A percentile compares a stretch with the other conserved stretches of the same genome.
Conservation (phyloP, 2,113 vertebrate species). For the Ranitomeya imitator region DNA sequence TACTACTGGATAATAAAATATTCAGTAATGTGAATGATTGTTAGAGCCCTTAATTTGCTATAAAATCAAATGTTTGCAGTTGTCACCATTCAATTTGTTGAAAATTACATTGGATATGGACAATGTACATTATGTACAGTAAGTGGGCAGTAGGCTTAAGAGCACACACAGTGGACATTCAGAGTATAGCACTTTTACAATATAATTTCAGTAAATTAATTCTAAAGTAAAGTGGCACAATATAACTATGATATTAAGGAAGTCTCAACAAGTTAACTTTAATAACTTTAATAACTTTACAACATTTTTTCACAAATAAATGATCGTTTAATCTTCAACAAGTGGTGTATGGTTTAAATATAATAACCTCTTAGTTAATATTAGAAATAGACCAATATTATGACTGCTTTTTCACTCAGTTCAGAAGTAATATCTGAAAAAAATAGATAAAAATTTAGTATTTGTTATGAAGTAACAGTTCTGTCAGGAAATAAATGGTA, state of each 20-base stretch:
- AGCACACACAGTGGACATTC: not conserved
- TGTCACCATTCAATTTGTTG: not conserved
- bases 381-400: not conserved
- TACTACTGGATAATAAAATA: no score
- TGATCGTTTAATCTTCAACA: not conserved
- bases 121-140: not conserved
- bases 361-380: not conserved
- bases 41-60: not conserved
- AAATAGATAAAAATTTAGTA: slow-evolving; percentile 68
- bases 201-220: not conserved
- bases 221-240: no score
- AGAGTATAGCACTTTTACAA: not conserved
- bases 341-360: not conserved
- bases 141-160: not conserved
- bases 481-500: slow-evolving; percentile 72
- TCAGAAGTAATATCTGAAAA: slow-evolving; percentile 49
- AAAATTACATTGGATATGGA: not conserved
- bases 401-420: not conserved
- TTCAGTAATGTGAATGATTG: not conserved
- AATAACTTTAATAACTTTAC: not conserved
- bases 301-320: not conserved
- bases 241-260: not conserved
- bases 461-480: slow-evolving; percentile 73
- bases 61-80: not conserved
- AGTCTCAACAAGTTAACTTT: no score